Evolutionary conservation across 2,888 invertebrate species (phyloP), one percentile per base, ranked within the genome.

Genomic region (Vanessa cardui): DNA sequence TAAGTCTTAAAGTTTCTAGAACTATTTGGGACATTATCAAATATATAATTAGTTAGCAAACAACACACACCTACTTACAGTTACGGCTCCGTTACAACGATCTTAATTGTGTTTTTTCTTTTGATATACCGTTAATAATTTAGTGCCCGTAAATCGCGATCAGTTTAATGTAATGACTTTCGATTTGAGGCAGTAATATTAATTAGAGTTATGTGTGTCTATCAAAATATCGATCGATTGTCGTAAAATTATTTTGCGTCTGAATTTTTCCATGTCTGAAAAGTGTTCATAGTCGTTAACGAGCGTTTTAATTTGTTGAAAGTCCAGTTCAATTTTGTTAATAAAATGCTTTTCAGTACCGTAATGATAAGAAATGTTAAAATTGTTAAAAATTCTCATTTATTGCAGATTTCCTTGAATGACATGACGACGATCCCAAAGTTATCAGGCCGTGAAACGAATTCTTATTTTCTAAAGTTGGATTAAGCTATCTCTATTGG

Each of bases 401-500:
- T 39, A 39, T 12, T 49, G 49, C 9, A 49, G 20, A 54, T 54
- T 54, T 54, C 52, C 52, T 54, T 54, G 26, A 54, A 54, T 54
- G 52, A 54, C 52, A 54, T 21, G 31, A 54, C 31, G 52, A 54
- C 52, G 52, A 54, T 54, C 26, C 52, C 52, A 54, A 54, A 54
- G 26, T 54, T 54, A 54, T 54, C 52, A 54, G 52, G 31, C 52
- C 52, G 52, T 54, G 52, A 54, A 54, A 54, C 26, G 52, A 54
- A 54, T 54, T 54, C 52, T 54, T 54, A 31, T 54, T 54, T 54
- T 26, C 45, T 45, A 44, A 47, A 47, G 26, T 60, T 31, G 15
- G 47, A 60, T 61, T 61, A 47, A 47, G 60, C 18, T 61, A 61
- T 61, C 60, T 61, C 31, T 49, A 61, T 61, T 31, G n/a, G 26